These are phyloP conservation scores for Cavia aperea DNA, from an alignment of 2,113 vertebrate species.

Conservation along the genomic window DNA sequence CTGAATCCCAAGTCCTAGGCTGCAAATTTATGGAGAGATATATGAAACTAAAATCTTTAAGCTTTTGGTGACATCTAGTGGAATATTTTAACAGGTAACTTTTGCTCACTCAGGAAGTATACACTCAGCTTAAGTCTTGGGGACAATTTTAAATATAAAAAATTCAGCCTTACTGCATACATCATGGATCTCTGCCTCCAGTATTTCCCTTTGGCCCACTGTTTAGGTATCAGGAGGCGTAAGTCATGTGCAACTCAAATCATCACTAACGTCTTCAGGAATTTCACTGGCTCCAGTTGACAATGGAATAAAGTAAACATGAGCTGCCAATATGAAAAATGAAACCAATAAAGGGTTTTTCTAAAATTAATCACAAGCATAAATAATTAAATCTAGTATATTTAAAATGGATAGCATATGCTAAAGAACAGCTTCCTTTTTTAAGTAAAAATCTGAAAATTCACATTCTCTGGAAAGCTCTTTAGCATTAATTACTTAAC, in stretches of 20 bases:
- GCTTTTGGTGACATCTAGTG: slow-evolving; percentile 62
- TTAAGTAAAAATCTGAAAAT: background rate
- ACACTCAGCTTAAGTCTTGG: background rate
- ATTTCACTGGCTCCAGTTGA: background rate
- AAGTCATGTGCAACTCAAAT: background rate
- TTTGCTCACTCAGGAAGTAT: background rate
- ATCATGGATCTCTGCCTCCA: background rate
- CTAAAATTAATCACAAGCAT: background rate
- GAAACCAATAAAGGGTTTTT: slow-evolving; percentile 1
- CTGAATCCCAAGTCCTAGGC: background rate
- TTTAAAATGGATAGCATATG: background rate
- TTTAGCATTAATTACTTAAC: background rate
- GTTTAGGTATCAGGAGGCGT: background rate
- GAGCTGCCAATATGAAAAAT: background rate
- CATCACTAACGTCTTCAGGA: background rate
- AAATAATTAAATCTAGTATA: background rate
- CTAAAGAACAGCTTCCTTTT: background rate
- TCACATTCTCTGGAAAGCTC: background rate
- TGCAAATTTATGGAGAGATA: background rate
- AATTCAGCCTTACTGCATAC: background rate
- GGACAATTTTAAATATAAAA: slow-evolving; percentile 3
- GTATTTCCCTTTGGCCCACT: background rate
- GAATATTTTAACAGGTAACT: background rate
- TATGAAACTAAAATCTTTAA: background rate
- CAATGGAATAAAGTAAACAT: background rate